Evolutionary conservation across 2,113 vertebrate species (phyloP).

Genomic region (Bubo scandiacus): DNA sequence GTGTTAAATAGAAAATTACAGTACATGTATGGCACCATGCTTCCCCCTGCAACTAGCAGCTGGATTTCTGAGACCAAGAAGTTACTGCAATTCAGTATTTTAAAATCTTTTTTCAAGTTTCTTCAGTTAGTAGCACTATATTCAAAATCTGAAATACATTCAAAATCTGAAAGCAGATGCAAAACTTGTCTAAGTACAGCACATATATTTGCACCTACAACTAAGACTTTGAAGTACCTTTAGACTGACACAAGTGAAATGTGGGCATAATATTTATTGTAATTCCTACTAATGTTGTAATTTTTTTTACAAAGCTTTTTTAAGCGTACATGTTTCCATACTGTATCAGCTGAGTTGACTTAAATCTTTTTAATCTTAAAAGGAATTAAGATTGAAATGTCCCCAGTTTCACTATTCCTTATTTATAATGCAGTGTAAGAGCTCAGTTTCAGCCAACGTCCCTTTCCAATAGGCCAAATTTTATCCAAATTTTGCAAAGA

Average conservation of each 20-base stretch:
- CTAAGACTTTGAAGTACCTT: neutral
- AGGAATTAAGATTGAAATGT: neutral
- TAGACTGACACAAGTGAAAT: neutral
- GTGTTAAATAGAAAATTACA: neutral
- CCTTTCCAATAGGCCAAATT: neutral
- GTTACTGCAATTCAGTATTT: neutral
- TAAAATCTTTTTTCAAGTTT: neutral
- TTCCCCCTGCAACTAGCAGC: neutral
- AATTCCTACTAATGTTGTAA: neutral
- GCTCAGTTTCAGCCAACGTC: neutral
- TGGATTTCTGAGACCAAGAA: neutral
- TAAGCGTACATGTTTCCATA: neutral
- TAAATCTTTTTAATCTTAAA: neutral
- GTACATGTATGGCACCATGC: neutral
- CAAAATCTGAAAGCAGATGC: neutral
- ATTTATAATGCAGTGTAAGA: neutral
- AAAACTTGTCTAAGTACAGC: neutral
- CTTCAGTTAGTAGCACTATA: neutral
- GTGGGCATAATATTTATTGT: neutral
- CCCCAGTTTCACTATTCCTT: neutral
- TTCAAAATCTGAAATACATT: neutral
- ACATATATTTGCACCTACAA: neutral
- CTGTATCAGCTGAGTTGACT: neutral
- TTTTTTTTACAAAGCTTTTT: neutral
- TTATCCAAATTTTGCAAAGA: neutral